Evolutionary conservation across 2,797 vertebrate species (phyloP).

Genomic region (Sandelia bainsii): DNA sequence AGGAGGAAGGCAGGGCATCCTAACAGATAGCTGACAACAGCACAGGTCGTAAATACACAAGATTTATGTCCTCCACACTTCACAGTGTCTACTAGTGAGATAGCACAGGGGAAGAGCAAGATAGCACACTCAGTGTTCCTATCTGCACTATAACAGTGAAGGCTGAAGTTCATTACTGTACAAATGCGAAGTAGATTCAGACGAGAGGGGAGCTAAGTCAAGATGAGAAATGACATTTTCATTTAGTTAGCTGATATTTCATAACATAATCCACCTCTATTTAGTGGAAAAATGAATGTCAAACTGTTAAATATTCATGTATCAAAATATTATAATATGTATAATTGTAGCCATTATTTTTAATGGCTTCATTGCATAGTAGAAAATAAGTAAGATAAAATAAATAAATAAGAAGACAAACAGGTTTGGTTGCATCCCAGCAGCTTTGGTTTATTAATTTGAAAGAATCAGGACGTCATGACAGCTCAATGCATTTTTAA

Average conservation of each 20-base stretch:
- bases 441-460: background rate
- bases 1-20: slow-evolving; percentile 62
- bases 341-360: background rate
- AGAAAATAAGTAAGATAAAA: background rate
- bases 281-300: background rate
- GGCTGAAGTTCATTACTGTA: slow-evolving; percentile 40
- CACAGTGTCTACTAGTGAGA: slow-evolving; percentile 71
- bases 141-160: slow-evolving; percentile 54
- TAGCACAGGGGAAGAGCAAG: slow-evolving; percentile 69
- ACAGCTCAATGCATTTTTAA: background rate
- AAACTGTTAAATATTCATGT: background rate
- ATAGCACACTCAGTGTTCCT: slow-evolving; percentile 60
- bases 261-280: background rate
- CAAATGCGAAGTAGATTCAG: slow-evolving; percentile 32
- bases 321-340: background rate
- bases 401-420: background rate
- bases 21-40: slow-evolving; percentile 85
- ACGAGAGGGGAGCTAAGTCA: slow-evolving; percentile 39
- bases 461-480: background rate
- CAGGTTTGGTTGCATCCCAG: slow-evolving; percentile 8
- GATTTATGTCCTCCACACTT: slow-evolving; percentile 78
- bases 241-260: slow-evolving; percentile 24
- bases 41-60: slow-evolving; percentile 80
- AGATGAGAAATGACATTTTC: slow-evolving; percentile 25
- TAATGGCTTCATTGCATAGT: no score